Percentiles rank a stretch among this genome's conserved stretches.
Evolutionary conservation across 1,140 invertebrate species (phyloP).

Genomic region (Rhyacophila brunnea): DNA sequence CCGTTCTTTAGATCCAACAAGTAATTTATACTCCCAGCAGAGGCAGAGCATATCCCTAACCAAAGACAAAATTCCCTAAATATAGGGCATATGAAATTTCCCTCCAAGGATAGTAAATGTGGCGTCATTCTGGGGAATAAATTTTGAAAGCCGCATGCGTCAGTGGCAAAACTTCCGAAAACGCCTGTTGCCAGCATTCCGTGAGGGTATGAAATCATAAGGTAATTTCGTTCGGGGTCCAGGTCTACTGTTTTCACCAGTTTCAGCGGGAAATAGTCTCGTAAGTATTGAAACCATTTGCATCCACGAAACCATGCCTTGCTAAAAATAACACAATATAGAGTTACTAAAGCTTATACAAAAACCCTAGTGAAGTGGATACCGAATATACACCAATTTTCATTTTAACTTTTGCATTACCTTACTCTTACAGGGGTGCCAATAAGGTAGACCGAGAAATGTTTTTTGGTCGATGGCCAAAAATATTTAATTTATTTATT

Average conservation of each 20-base stretch:
- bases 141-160: not conserved
- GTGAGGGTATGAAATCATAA: not conserved
- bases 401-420: too few relatives aligned
- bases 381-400: too few relatives aligned
- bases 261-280: not conserved
- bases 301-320: not conserved
- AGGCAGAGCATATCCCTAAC: not conserved
- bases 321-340: too few relatives aligned
- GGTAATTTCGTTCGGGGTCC: not conserved
- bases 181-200: not conserved
- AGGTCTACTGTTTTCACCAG: not conserved
- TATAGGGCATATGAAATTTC: not conserved
- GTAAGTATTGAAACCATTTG: not conserved
- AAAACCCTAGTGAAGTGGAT: too few relatives aligned
- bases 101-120: not conserved
- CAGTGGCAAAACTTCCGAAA: not conserved
- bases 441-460: too few relatives aligned
- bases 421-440: too few relatives aligned
- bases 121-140: not conserved
- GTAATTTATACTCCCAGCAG: not conserved
- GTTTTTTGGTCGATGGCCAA: too few relatives aligned
- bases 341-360: too few relatives aligned
- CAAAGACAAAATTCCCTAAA: not conserved
- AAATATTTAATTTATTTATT: too few relatives aligned
- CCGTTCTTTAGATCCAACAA: not conserved